Percentiles rank a stretch among this genome's conserved stretches.
Conservation (phyloP, 2,113 vertebrate genomes). For the Silurus meridionalis region DNA sequence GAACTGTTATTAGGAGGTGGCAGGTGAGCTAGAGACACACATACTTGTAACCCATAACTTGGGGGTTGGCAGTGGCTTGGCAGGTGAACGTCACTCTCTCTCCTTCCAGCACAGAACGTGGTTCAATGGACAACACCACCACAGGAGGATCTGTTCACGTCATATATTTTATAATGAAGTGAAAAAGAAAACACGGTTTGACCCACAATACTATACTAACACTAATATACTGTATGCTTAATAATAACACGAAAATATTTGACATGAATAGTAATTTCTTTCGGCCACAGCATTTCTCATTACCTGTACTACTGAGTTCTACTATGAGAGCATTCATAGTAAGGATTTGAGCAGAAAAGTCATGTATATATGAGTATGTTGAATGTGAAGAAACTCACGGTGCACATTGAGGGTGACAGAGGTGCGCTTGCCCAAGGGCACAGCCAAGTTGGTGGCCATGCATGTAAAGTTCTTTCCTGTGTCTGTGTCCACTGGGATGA, state of each 20-base stretch:
- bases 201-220: too few relatives aligned
- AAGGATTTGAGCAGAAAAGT: neutral
- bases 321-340: neutral
- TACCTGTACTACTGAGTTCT: neutral
- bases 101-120: slow-evolving; percentile 90
- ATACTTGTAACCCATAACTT: slow-evolving; percentile 92
- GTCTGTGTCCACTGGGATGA: slow-evolving; percentile 85
- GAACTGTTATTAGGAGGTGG: neutral
- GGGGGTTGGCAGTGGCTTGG: slow-evolving; percentile 89
- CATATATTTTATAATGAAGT: slow-evolving; percentile 25
- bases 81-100: slow-evolving; percentile 91
- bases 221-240: neutral
- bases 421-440: slow-evolving; percentile 81
- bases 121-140: slow-evolving; percentile 91
- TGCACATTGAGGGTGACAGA: slow-evolving; percentile 87
- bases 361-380: neutral
- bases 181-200: neutral
- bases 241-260: neutral
- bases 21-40: slow-evolving; percentile 33
- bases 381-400: slow-evolving; percentile 73
- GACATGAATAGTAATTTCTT: neutral
- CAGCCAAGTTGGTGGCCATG: slow-evolving; percentile 80
- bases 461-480: slow-evolving; percentile 87
- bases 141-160: slow-evolving; percentile 80
- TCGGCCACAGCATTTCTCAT: neutral